Conservation (phyloP, 2,113 vertebrate species). For the Corythornis madagascariensis region DNA sequence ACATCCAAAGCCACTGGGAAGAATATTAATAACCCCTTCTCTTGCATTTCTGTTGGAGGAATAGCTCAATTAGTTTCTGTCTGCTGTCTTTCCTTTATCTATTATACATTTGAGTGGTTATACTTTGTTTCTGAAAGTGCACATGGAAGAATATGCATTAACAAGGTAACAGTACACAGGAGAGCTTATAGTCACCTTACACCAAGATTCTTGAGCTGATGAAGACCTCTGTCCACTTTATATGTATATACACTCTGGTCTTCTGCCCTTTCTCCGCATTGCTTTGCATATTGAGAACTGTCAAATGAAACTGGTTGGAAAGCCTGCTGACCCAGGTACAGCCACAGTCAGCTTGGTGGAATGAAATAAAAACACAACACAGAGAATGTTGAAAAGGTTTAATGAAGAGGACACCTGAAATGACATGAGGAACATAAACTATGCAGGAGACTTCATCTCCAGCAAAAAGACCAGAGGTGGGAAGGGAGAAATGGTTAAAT, state of each 20-base stretch:
- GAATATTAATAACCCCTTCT: slow-evolving; percentile 36
- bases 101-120: slow-evolving; percentile 16
- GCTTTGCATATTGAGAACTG: neutral
- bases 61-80: slow-evolving; percentile 52
- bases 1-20: slow-evolving; percentile 48
- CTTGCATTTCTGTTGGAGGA: neutral
- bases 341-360: neutral
- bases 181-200: neutral
- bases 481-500: neutral
- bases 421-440: fast-evolving
- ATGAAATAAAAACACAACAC: neutral
- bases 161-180: neutral
- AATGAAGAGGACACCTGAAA: neutral
- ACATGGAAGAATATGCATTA: neutral
- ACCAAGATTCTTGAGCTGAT: neutral
- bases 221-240: neutral
- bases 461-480: neutral
- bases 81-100: slow-evolving; percentile 39
- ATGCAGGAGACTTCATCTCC: fast-evolving
- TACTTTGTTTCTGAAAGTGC: neutral
- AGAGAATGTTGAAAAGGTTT: neutral
- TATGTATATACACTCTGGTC: neutral
- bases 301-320: neutral
- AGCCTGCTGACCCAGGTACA: neutral
- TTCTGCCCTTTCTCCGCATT: fast-evolving